Base-by-base conservation (phyloP, 2,797 vertebrate genomes). In the Mus spretus region DNA sequence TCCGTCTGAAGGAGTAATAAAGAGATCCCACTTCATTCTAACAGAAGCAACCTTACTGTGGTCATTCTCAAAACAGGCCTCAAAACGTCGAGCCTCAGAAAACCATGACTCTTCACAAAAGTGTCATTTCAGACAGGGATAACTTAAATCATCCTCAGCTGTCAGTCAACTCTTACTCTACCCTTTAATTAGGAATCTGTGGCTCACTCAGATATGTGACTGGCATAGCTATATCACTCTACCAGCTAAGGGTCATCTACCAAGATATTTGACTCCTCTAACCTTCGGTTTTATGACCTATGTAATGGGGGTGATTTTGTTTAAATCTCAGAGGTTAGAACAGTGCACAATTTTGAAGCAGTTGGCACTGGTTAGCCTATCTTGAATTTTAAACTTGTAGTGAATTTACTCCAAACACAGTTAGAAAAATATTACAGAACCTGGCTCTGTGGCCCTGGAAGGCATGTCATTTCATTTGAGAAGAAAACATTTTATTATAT, bases 121-220 rank as follows among this genome's bases (percentile, higher is more conserved):
- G 14, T 2, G 9, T 0, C 15, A 26, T 97, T 67, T 98, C 98
- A 96, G 98, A 97, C 98, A 98, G 98, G 98, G 98, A 98, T 98
- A 98, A 98, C 98, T 90, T 53, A 31, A 63, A 92, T 98, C 98
- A 98, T 98, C 98, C 98, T 96, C 1, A 26, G 98, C 98, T 98
- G 11, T 77, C 93, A 67, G 12, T 61, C 50, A 50, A 19, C 2
- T 22, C 5, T 5, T 63, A 5, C 7, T 75, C 26, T 1, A 88
- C 31, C 7, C 5, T 8, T 15, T 53, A n/a, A 10, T 75, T 90
- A 86, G 77, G 26, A 91, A 90, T 22, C 47, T 11, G 3, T 22
- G 14, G 12, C 70, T 59, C 81, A 77, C 12, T 90, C 55, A 80
- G 1, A 53, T 83, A 82, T 90, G 24, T 88, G 22, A 67, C n/a